These are phyloP conservation scores for Phthorimaea operculella DNA, from an alignment of 1,140 invertebrate species.

Conservation along the genomic window DNA sequence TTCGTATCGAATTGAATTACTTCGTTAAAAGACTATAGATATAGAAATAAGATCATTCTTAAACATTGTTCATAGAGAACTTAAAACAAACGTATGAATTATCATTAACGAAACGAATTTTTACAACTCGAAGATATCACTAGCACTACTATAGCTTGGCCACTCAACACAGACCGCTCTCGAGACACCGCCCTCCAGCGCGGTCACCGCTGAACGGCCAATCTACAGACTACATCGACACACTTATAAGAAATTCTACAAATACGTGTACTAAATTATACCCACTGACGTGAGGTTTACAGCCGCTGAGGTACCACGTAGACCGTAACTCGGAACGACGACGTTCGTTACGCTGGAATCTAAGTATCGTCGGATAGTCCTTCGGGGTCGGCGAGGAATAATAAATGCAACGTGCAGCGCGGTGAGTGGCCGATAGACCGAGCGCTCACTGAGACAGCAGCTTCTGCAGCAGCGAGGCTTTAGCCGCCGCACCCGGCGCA, in stretches of 20 bases:
- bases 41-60: conserved; percentile 28
- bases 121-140: conserved; percentile 53
- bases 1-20: conserved; percentile 27
- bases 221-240: conserved; percentile 31
- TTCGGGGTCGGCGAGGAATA: conserved; percentile 20
- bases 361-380: conserved; percentile 18
- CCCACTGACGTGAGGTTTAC: conserved; percentile 40
- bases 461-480: conserved; percentile 80
- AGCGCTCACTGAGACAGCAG: conserved; percentile 78
- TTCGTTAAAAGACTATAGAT: conserved; percentile 33
- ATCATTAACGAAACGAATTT: conserved; percentile 36
- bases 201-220: not conserved
- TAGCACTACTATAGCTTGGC: conserved; percentile 40
- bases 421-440: conserved; percentile 14
- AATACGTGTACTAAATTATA: conserved; percentile 50
- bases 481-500: conserved; percentile 72
- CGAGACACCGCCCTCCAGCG: not conserved
- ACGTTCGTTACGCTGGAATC: conserved; percentile 25
- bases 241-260: conserved; percentile 32
- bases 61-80: conserved; percentile 36
- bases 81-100: conserved; percentile 22
- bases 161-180: not conserved
- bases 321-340: conserved; percentile 38
- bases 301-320: conserved; percentile 56
- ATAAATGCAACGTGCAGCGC: conserved; percentile 43